These are phyloP conservation scores for Gorsachius magnificus DNA, from an alignment of 2,797 vertebrate species.

Conservation along the genomic window DNA sequence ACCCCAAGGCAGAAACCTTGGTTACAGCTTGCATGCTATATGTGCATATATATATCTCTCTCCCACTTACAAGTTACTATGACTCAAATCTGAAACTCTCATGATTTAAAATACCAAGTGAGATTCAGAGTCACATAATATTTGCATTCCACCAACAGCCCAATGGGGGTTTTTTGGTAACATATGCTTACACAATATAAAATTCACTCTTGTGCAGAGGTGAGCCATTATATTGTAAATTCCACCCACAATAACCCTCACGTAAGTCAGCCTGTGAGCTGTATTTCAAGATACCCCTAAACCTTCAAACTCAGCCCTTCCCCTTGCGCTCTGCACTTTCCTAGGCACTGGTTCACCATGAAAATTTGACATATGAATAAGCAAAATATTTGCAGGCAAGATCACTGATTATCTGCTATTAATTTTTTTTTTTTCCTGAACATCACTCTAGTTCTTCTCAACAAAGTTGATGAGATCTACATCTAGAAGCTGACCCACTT, in stretches of 20 bases:
- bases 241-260: not conserved
- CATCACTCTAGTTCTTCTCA: not conserved
- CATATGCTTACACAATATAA: not conserved
- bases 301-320: not conserved
- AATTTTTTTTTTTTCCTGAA: not conserved
- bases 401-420: not conserved
- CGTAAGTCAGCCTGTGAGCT: not conserved
- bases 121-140: slow-evolving; percentile 11
- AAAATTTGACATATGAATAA: not conserved
- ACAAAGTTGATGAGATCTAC: not conserved
- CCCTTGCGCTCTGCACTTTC: not conserved
- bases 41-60: not conserved
- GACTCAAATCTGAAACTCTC: slow-evolving; percentile 50
- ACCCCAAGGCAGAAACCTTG: not conserved
- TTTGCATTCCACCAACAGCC: not conserved
- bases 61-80: not conserved
- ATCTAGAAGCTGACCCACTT: not conserved
- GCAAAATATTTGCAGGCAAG: not conserved
- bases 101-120: slow-evolving; percentile 28
- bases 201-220: not conserved
- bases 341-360: not conserved
- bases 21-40: not conserved
- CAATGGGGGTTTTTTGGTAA: not conserved
- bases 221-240: not conserved
- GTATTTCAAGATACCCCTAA: not conserved